Conservation (phyloP, 2,888 invertebrate genomes). For the Vannuccia rotundouncinata region DNA sequence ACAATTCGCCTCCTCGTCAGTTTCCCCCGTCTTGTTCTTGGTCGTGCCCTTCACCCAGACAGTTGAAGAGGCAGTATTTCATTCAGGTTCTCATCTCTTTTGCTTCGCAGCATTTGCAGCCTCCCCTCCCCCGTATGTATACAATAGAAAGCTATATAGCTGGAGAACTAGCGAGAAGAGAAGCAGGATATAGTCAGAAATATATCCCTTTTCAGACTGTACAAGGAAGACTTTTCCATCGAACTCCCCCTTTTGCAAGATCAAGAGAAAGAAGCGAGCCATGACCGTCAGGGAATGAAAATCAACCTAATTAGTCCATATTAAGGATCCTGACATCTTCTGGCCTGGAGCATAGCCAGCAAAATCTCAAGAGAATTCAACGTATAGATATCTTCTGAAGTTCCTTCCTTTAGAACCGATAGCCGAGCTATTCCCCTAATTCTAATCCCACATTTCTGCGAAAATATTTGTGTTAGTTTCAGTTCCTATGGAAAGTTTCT, state of each 20-base stretch:
- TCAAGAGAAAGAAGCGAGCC: background rate
- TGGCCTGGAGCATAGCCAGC: background rate
- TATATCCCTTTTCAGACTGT: background rate
- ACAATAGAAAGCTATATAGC: background rate
- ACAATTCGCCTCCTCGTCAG: background rate
- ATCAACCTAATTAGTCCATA: background rate
- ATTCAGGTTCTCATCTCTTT: background rate
- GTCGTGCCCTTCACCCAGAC: background rate
- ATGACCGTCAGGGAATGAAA: background rate
- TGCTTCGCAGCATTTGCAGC: background rate
- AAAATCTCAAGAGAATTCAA: background rate
- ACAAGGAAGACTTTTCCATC: background rate
- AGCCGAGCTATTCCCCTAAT: no score
- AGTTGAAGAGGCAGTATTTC: background rate
- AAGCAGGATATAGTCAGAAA: background rate
- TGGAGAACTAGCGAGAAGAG: background rate
- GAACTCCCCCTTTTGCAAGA: background rate
- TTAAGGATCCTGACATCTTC: background rate
- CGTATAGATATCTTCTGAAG: background rate
- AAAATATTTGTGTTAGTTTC: no score
- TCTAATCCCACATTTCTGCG: no score
- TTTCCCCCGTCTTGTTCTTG: background rate
- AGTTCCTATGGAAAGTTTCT: no score
- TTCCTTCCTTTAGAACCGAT: no score
- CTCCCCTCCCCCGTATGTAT: background rate